phyloP scores from a whole-genome alignment of 2,113 vertebrate genomes.

The Desmodus rotundus region DNA sequence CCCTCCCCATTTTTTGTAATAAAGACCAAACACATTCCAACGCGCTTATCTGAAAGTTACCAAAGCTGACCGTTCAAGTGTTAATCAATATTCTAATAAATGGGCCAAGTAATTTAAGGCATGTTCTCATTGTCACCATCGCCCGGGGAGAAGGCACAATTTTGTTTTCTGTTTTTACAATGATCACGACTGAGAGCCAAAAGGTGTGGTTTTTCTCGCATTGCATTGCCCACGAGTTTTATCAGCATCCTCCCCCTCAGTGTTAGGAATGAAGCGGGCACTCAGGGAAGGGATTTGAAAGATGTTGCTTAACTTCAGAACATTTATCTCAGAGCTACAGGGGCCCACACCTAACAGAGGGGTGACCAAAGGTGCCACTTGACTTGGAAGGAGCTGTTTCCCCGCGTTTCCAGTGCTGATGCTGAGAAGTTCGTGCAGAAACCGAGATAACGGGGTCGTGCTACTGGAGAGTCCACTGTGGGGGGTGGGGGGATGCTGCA shows the following conservation, averaged over 20 bases:
- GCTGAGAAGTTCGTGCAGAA: no score
- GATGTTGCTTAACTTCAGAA: rapidly evolving
- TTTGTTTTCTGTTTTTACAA: neutral
- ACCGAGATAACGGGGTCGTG: neutral
- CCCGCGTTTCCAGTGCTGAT: neutral
- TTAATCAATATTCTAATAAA: no score
- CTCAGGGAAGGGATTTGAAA: neutral
- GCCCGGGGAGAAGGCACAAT: no score
- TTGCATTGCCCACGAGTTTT: neutral
- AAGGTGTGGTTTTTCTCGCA: rapidly evolving
- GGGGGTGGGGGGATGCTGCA: no score
- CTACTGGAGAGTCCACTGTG: neutral
- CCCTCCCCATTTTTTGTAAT: neutral
- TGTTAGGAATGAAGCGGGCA: rapidly evolving
- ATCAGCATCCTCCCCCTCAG: no score
- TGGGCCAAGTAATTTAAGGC: neutral
- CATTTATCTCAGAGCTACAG: neutral
- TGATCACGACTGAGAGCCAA: neutral
- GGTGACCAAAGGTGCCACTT: neutral
- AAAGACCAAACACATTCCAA: neutral
- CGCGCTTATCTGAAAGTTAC: neutral
- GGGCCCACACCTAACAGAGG: neutral
- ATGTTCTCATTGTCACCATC: no score
- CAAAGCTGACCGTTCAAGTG: neutral
- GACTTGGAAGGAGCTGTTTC: neutral